Base-by-base conservation (phyloP, 2,113 vertebrate species). In the Phalacrocorax carbo region DNA sequence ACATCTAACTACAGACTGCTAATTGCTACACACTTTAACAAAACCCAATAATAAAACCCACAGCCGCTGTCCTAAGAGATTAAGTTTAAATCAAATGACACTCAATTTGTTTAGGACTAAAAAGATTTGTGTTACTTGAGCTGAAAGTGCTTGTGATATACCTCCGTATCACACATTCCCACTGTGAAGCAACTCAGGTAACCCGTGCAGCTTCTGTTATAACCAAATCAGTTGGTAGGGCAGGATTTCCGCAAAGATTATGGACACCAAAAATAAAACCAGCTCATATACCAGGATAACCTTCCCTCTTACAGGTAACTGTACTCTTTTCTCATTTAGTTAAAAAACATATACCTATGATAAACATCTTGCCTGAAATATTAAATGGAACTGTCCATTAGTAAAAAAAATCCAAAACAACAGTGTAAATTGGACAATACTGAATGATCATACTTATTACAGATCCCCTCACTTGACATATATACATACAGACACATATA, bases 41-140 rank as follows among this genome's bases (percentile, higher is more conserved):
- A 78, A 82, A 81, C 60, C 60, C 88, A 77, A 94, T 83, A 88
- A 87, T 65, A 95, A 91, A 94, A 15, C n/a, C 34, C 32, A 65
- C 76, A 83, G 86, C 60, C 60, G 44, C 55, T 78, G 48, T 61
- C 76, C 77, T 78, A 46, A 94, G 38, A 94, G 51, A 88, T 66
- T 86, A 88, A 38, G 15, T 76, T 82, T 60, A 91, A 90, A 96
- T 71, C 58, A 96, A 93, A 90, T 60, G 14, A 71, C 14, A 82
- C 48, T 70, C 65, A 32, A 82, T 83, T 82, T 57, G 61, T 79
- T 78, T 61, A 85, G 27, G 55, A 30, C 42, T 83, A 44, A 62
- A 93, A 85, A 40, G 9, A 61, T 88, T 76, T 30, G 72, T 86
- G 38, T 38, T 38, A 51, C 51, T 82, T 75, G 11, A 62, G 54